These are phyloP conservation scores for Mycteria americana DNA, from an alignment of 2,797 vertebrate species.

Conservation along the genomic window DNA sequence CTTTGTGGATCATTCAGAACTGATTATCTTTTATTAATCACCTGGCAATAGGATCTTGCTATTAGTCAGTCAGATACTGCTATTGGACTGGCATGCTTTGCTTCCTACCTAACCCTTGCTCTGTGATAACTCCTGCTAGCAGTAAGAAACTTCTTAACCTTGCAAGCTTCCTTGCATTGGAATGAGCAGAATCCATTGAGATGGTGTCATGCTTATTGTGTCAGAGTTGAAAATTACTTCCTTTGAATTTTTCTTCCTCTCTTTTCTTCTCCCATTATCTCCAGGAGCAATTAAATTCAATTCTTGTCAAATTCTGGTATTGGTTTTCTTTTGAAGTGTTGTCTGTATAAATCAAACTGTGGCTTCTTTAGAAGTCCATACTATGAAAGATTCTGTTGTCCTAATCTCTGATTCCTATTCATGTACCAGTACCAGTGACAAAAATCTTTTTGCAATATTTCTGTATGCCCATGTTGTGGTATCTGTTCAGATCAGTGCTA, in stretches of 20 bases:
- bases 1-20: background rate
- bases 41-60: background rate
- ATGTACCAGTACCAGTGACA: background rate
- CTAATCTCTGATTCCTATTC: background rate
- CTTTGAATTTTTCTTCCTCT: background rate
- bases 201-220: background rate
- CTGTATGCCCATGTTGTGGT: background rate
- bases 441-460: background rate
- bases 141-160: background rate
- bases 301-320: background rate
- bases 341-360: background rate
- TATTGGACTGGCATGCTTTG: conserved; percentile 11
- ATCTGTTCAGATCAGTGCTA: background rate
- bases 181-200: background rate
- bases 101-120: background rate
- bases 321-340: background rate
- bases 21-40: background rate
- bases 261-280: background rate
- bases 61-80: background rate
- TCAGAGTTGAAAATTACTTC: background rate
- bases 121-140: background rate
- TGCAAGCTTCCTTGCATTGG: background rate
- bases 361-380: background rate
- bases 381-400: background rate
- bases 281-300: background rate